phyloP scores from a whole-genome alignment of 2,797 vertebrate species.

The Philypnodon macrostomus region DNA sequence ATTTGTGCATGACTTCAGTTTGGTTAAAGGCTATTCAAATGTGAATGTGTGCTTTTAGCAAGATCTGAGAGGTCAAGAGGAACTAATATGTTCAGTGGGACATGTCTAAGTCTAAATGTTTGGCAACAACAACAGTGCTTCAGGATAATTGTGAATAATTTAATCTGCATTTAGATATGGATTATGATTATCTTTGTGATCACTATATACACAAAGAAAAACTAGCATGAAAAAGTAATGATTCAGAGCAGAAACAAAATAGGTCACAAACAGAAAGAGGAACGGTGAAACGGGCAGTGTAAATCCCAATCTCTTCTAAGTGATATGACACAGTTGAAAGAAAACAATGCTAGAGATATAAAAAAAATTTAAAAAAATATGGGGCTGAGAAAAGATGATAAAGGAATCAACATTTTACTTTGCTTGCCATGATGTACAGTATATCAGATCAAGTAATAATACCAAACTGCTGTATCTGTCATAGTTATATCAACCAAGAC shows the following conservation, averaged over 20 bases:
- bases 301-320: too few relatives aligned
- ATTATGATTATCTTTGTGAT: background rate
- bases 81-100: conserved; percentile 51
- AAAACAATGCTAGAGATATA: too few relatives aligned
- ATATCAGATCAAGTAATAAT: too few relatives aligned
- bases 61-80: conserved; percentile 57
- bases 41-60: conserved; percentile 21
- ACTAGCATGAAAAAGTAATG: conserved; percentile 1
- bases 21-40: conserved; percentile 40
- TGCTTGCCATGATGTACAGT: too few relatives aligned
- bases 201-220: background rate
- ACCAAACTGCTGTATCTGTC: background rate
- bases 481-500: too few relatives aligned
- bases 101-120: conserved; percentile 32
- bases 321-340: too few relatives aligned
- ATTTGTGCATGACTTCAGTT: conserved; percentile 41
- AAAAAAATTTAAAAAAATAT: too few relatives aligned
- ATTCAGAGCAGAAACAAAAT: conserved; percentile 28
- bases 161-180: conserved; percentile 17
- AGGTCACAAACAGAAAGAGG: conserved; percentile 21
- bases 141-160: background rate
- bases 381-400: too few relatives aligned
- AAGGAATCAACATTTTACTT: too few relatives aligned
- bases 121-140: conserved; percentile 22
- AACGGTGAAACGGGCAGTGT: too few relatives aligned